These are phyloP conservation scores for Drosophila setosimentum DNA, from an alignment of 2,888 invertebrate species.

Conservation along the genomic window DNA sequence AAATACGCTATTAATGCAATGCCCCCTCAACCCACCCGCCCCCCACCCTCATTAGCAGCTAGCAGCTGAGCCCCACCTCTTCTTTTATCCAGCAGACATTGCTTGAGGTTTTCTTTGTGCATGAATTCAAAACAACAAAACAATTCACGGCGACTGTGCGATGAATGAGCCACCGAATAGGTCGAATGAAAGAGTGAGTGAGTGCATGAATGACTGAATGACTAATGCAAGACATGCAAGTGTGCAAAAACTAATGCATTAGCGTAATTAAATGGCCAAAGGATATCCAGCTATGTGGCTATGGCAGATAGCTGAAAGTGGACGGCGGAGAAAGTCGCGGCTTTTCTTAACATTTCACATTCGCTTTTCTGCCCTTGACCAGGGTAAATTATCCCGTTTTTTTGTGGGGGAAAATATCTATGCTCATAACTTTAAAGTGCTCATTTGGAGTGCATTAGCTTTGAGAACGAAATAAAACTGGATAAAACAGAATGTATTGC, in stretches of 20 bases:
- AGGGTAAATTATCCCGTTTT: background rate
- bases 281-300: slow-evolving; percentile 26
- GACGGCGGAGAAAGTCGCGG: background rate
- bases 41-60: slow-evolving; percentile 11
- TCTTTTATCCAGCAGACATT: slow-evolving; percentile 7
- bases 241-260: slow-evolving; percentile 53
- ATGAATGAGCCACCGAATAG: slow-evolving; percentile 27
- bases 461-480: background rate
- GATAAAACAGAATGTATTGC: background rate
- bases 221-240: slow-evolving; percentile 44
- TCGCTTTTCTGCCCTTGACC: background rate
- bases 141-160: slow-evolving; percentile 16
- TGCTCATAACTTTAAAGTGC: background rate
- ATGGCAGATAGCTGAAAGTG: background rate
- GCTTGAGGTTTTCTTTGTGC: slow-evolving; percentile 26
- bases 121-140: slow-evolving; percentile 40
- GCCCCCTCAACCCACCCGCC: background rate
- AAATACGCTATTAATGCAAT: slow-evolving; percentile 70
- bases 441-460: background rate
- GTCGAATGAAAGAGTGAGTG: slow-evolving; percentile 26
- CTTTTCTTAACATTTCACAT: slow-evolving; percentile 6
- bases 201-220: slow-evolving; percentile 25
- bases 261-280: slow-evolving; percentile 60
- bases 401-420: background rate
- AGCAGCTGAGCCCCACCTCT: slow-evolving; percentile 4